Evolutionary conservation across 2,888 invertebrate genomes (phyloP).

Genomic region (Micropterix aruncella): DNA sequence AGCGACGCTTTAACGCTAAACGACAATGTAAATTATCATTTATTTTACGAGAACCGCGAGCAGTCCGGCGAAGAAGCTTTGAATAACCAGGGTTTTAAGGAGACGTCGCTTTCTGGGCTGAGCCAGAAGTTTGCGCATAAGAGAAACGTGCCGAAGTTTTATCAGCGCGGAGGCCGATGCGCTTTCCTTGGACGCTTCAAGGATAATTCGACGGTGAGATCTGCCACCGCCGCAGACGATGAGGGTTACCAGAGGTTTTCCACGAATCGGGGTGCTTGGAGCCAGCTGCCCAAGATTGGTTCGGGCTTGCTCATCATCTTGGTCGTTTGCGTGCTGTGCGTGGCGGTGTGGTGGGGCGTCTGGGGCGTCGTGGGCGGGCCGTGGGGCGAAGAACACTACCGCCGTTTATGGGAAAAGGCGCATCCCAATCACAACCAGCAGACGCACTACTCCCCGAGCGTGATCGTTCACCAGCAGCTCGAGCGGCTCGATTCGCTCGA

Average conservation of each 20-base stretch:
- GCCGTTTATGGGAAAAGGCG: constrained; percentile 31
- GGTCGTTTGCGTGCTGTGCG: constrained; percentile 24
- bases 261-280: constrained; percentile 20
- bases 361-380: constrained; percentile 28
- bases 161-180: constrained; percentile 18
- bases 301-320: constrained; percentile 24
- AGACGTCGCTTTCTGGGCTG: constrained; percentile 28
- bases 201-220: not conserved
- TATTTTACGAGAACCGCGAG: constrained; percentile 31
- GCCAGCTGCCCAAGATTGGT: constrained; percentile 20
- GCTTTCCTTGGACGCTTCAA: constrained; percentile 11
- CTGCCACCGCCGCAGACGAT: not conserved
- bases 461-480: constrained; percentile 12
- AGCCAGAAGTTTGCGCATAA: constrained; percentile 24
- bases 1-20: constrained; percentile 40
- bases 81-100: constrained; percentile 18
- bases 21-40: constrained; percentile 36
- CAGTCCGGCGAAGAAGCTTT: constrained; percentile 19
- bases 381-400: constrained; percentile 35
- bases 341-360: constrained; percentile 31
- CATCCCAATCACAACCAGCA: constrained; percentile 31
- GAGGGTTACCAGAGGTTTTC: constrained; percentile 30
- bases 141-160: constrained; percentile 19
- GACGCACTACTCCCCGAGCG: constrained; percentile 15
- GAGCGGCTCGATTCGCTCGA: constrained; percentile 11